Conservation (phyloP, 2,113 vertebrate species). For the Lepidothrix coronata region DNA sequence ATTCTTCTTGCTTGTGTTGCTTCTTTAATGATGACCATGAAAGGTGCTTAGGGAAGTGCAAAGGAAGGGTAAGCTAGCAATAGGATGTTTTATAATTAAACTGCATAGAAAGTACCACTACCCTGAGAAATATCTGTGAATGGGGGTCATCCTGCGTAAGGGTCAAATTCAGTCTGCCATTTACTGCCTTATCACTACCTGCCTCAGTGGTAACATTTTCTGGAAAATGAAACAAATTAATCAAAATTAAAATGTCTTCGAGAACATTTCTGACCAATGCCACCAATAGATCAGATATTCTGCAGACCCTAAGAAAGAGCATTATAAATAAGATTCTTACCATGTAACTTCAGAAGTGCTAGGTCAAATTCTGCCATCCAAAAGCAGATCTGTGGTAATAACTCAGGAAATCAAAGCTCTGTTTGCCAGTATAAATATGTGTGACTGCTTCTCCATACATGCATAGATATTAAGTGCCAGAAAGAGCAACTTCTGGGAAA, state of each 20-base stretch:
- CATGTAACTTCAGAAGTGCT: neutral
- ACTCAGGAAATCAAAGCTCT: neutral
- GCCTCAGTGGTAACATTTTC: neutral
- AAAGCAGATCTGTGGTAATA: neutral
- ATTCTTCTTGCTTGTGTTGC: neutral
- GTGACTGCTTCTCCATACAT: rapidly evolving
- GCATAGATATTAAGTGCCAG: neutral
- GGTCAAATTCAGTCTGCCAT: neutral
- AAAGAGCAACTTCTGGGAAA: neutral
- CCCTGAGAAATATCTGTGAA: neutral
- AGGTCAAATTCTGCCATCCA: neutral
- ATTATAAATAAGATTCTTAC: neutral
- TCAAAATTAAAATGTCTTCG: neutral
- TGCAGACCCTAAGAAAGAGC: rapidly evolving
- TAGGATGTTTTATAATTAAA: neutral
- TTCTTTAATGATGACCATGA: neutral
- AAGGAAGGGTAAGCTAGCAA: neutral
- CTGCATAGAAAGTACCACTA: neutral
- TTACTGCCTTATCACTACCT: neutral
- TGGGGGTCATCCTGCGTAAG: rapidly evolving
- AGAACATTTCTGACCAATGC: neutral
- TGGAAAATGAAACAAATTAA: neutral
- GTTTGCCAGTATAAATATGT: neutral
- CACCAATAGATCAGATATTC: neutral
- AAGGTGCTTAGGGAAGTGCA: neutral